These are phyloP conservation scores for Dipodomys spectabilis DNA, from an alignment of 2,113 vertebrate species.

Conservation along the genomic window DNA sequence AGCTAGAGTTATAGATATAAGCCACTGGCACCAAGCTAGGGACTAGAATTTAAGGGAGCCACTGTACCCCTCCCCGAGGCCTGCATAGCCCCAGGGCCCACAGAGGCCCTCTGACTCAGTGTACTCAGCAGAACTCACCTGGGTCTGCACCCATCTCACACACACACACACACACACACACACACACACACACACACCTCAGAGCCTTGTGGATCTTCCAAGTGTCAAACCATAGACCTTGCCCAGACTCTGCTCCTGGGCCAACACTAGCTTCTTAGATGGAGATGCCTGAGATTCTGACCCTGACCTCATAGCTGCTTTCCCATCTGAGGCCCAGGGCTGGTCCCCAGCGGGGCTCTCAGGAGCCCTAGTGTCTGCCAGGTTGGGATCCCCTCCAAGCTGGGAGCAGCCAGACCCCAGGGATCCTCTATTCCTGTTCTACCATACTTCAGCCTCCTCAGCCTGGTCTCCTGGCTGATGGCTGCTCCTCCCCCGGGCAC, in stretches of 20 bases:
- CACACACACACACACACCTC: neutral
- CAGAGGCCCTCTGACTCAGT: accelerated
- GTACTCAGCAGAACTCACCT: accelerated
- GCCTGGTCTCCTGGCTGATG: accelerated
- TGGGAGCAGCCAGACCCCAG: neutral
- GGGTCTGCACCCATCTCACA: neutral
- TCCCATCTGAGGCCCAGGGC: too few relatives aligned
- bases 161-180: too few relatives aligned
- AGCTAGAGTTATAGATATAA: too few relatives aligned
- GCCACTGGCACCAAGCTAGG: too few relatives aligned
- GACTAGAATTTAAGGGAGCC: neutral
- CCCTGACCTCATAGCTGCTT: accelerated
- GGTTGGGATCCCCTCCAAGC: neutral
- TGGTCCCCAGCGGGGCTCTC: accelerated
- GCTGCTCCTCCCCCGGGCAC: accelerated
- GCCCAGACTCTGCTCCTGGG: neutral
- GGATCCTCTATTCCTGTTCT: neutral
- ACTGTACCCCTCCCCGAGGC: neutral
- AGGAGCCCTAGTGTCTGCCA: neutral
- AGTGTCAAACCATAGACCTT: slow-evolving; percentile 43
- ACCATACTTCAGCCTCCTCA: too few relatives aligned
- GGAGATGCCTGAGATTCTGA: too few relatives aligned
- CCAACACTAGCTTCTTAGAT: accelerated
- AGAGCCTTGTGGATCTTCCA: neutral
- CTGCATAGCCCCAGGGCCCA: accelerated